These are phyloP conservation scores for Diplolepis rosae DNA, from an alignment of 2,888 invertebrate genomes.

Conservation along the genomic window DNA sequence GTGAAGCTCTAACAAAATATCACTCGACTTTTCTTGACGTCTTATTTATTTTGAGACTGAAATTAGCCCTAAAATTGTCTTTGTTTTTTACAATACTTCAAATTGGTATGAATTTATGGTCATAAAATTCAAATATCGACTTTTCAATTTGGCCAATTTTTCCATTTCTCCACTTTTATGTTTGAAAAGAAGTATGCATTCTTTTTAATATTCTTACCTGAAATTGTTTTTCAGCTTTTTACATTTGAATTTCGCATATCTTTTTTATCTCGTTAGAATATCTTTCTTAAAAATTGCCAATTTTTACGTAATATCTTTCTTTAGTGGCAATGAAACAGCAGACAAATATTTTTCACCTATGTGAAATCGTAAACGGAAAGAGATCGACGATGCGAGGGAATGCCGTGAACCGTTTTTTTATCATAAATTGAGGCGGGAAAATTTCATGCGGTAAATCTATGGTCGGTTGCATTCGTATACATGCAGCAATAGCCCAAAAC, in stretches of 20 bases:
- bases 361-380: neutral
- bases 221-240: neutral
- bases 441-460: slow-evolving; percentile 28
- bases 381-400: neutral
- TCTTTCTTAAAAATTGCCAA: neutral
- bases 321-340: neutral
- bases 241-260: neutral
- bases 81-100: too few species aligned
- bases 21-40: too few species aligned
- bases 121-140: too few species aligned
- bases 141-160: too few species aligned
- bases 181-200: neutral
- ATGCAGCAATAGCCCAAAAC: slow-evolving; percentile 18
- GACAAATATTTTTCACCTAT: neutral
- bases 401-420: slow-evolving; percentile 11
- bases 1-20: too few species aligned
- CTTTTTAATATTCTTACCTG: neutral
- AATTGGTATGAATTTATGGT: too few species aligned
- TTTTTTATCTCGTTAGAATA: neutral
- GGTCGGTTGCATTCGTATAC: slow-evolving; percentile 26
- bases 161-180: neutral
- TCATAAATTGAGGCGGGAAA: slow-evolving; percentile 21
- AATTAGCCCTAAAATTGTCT: too few species aligned
- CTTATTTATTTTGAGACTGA: too few species aligned
- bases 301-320: neutral